Evolutionary conservation across 2,888 invertebrate species (phyloP).

Genomic region (Baccha elongata): DNA sequence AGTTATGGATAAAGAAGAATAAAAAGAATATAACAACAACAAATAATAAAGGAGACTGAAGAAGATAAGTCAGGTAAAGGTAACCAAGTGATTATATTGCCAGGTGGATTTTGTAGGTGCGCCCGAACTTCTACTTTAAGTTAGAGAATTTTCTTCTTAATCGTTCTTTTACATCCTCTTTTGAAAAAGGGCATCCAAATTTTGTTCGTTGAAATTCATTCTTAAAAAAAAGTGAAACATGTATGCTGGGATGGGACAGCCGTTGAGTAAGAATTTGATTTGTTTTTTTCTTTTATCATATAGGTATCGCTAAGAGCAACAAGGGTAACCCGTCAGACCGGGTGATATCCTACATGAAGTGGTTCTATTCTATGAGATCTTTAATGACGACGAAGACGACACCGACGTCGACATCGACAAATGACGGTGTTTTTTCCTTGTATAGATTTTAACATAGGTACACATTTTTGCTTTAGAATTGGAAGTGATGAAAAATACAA

Average conservation of each 20-base stretch:
- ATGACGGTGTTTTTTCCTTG: conserved; percentile 41
- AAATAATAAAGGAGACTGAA: conserved; percentile 37
- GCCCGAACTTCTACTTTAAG: conserved; percentile 50
- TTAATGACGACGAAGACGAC: conserved; percentile 54
- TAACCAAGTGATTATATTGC: conserved; percentile 66
- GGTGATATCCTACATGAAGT: conserved; percentile 64
- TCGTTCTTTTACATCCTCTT: conserved; percentile 8
- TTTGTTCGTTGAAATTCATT: conserved; percentile 52
- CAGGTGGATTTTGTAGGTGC: conserved; percentile 72
- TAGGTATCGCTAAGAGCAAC: conserved; percentile 40
- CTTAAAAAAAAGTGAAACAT: conserved; percentile 43
- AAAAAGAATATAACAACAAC: conserved; percentile 7
- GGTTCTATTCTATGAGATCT: conserved; percentile 57
- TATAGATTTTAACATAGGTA: conserved; percentile 33
- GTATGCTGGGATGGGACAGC: conserved; percentile 39
- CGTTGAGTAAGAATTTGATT: conserved; percentile 24
- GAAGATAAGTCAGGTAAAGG: conserved; percentile 46
- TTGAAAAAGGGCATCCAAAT: conserved; percentile 21
- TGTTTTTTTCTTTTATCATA: not conserved
- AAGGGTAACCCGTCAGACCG: conserved; percentile 66
- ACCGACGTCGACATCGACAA: conserved; percentile 62
- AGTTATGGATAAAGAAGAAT: conserved; percentile 65
- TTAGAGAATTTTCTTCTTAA: conserved; percentile 42
- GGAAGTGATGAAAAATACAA: conserved; percentile 37
- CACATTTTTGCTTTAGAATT: conserved; percentile 52